phyloP scores from a whole-genome alignment of 2,797 vertebrate species.

The Enteromius trimaculatus region DNA sequence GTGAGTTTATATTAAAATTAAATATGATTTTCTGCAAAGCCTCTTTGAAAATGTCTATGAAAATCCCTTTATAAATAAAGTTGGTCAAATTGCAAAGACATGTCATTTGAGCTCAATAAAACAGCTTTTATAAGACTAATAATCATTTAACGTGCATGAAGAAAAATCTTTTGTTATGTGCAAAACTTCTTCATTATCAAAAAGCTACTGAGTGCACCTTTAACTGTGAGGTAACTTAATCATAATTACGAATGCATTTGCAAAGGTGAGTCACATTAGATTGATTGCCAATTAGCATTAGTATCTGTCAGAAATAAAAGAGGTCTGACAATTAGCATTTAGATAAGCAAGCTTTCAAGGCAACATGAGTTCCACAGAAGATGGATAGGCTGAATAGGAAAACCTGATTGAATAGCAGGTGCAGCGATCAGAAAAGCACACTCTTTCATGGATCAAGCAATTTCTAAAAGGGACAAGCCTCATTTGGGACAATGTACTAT shows the following conservation, averaged over 20 bases:
- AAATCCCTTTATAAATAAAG: too few species aligned
- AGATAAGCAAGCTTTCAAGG: constrained; percentile 11
- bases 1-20: too few species aligned
- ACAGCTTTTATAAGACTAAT: neutral
- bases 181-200: constrained; percentile 1
- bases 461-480: neutral
- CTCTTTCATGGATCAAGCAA: neutral
- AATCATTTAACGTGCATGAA: neutral
- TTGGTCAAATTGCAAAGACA: neutral
- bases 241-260: constrained; percentile 18
- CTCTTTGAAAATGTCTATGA: too few species aligned
- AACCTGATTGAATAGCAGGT: constrained; percentile 13
- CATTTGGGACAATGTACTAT: neutral
- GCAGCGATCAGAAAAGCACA: neutral
- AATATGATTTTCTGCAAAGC: too few species aligned
- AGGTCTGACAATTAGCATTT: constrained; percentile 35
- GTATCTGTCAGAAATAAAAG: constrained; percentile 30
- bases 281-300: constrained; percentile 35
- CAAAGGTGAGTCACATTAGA: constrained; percentile 32
- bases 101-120: neutral
- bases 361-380: neutral
- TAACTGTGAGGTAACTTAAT: constrained; percentile 2
- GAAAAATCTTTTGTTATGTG: neutral
- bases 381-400: neutral
- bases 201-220: constrained; percentile 7